These are phyloP conservation scores for Alosa alosa DNA, from an alignment of 2,113 vertebrate genomes.

Conservation along the genomic window DNA sequence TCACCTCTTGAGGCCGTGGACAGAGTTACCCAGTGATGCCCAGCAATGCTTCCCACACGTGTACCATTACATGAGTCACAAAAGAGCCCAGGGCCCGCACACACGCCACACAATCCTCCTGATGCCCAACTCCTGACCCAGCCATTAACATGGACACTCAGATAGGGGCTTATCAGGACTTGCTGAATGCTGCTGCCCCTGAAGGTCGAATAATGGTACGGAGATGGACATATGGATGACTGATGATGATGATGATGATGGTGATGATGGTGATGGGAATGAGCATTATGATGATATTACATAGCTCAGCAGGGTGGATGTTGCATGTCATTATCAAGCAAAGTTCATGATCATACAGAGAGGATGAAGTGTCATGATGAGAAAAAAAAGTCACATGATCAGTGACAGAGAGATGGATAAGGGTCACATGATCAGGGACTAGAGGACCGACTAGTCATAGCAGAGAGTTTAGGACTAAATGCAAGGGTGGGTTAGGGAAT, in stretches of 20 bases:
- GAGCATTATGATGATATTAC: background rate
- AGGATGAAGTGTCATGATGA: background rate
- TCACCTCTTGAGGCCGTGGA: background rate
- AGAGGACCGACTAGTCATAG: no score
- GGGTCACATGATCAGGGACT: no score
- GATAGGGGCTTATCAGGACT: background rate
- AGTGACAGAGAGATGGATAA: background rate
- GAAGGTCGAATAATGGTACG: background rate
- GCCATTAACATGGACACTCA: background rate
- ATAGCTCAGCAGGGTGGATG: background rate
- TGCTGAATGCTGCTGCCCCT: background rate
- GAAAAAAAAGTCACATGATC: background rate
- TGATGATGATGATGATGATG: no score
- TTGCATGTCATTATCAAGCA: background rate
- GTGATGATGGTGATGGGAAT: background rate
- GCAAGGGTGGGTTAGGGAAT: background rate
- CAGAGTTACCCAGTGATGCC: no score
- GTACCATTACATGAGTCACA: background rate
- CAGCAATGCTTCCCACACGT: background rate
- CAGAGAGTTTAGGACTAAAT: no score
- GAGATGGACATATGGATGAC: background rate
- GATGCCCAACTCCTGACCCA: background rate
- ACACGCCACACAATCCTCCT: background rate
- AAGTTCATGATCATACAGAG: background rate
- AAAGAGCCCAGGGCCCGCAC: background rate